Evolutionary conservation across 1,140 invertebrate species (phyloP).

Genomic region (Cyclargus thomasi): DNA sequence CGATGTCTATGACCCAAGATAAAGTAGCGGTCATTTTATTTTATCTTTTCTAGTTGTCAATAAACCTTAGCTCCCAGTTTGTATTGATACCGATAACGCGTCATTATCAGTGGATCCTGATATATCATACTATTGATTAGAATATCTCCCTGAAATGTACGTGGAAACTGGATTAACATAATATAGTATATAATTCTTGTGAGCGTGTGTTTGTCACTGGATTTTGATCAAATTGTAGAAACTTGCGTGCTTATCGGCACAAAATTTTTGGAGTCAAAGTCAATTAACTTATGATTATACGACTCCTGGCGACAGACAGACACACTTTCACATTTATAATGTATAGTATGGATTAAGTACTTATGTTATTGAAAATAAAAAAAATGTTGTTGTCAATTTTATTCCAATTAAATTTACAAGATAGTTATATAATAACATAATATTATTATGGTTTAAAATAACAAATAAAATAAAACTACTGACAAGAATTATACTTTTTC

Average conservation of each 20-base stretch:
- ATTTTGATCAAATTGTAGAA: too few relatives aligned
- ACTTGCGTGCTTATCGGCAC: too few relatives aligned
- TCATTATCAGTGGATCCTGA: background rate
- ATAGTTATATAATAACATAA: conserved; percentile 54
- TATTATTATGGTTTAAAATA: conserved; percentile 50
- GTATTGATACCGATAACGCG: conserved; percentile 17
- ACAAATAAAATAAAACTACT: conserved; percentile 57
- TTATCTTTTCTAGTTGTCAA: conserved; percentile 45
- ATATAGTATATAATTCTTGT: too few relatives aligned
- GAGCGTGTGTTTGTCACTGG: too few relatives aligned
- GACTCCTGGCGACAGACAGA: too few relatives aligned
- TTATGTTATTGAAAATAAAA: too few relatives aligned
- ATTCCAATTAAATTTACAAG: conserved; percentile 64
- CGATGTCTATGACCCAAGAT: conserved; percentile 22
- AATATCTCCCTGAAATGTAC: too few relatives aligned
- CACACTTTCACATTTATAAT: too few relatives aligned
- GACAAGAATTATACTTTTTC: conserved; percentile 68
- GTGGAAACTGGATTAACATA: too few relatives aligned
- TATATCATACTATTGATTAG: conserved; percentile 5
- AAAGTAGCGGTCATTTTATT: conserved; percentile 24
- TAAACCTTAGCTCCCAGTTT: conserved; percentile 35
- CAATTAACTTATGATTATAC: too few relatives aligned
- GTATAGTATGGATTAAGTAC: too few relatives aligned
- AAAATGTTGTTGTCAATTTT: conserved; percentile 51
- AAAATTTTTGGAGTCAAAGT: too few relatives aligned